Conservation (phyloP, 2,797 vertebrate species). For the Pseudopleuronectes americanus region DNA sequence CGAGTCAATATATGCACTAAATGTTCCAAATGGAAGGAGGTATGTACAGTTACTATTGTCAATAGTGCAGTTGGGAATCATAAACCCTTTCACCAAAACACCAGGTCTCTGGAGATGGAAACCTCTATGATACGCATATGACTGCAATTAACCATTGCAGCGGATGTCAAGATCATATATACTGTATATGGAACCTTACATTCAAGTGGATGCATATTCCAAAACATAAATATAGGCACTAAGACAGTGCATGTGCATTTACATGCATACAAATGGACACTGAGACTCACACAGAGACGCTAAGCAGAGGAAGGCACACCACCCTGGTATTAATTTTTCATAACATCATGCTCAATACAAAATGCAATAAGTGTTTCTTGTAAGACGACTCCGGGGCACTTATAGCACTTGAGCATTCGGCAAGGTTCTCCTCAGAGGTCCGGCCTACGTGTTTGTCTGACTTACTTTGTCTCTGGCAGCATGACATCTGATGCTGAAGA, state of each 20-base stretch:
- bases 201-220: neutral
- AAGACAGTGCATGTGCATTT: constrained; percentile 18
- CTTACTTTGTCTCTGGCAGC: constrained; percentile 70
- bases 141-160: constrained; percentile 43
- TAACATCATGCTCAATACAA: constrained; percentile 87
- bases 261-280: constrained; percentile 39
- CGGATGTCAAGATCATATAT: constrained; percentile 23
- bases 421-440: constrained; percentile 75
- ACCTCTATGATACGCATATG: constrained; percentile 42
- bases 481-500: constrained; percentile 78
- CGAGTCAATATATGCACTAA: constrained; percentile 75
- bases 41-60: constrained; percentile 63
- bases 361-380: constrained; percentile 89
- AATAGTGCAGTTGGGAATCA: constrained; percentile 61
- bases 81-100: constrained; percentile 52
- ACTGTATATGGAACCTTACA: constrained; percentile 10
- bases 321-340: constrained; percentile 85
- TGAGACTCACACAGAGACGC: constrained; percentile 46
- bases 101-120: constrained; percentile 51
- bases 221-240: constrained; percentile 36
- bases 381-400: constrained; percentile 86
- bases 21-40: constrained; percentile 69
- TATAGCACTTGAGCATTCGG: constrained; percentile 82
- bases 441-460: constrained; percentile 68
- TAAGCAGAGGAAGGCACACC: constrained; percentile 68